Evolutionary conservation across 1,140 invertebrate genomes (phyloP).

Genomic region (Magallana ariakensis): DNA sequence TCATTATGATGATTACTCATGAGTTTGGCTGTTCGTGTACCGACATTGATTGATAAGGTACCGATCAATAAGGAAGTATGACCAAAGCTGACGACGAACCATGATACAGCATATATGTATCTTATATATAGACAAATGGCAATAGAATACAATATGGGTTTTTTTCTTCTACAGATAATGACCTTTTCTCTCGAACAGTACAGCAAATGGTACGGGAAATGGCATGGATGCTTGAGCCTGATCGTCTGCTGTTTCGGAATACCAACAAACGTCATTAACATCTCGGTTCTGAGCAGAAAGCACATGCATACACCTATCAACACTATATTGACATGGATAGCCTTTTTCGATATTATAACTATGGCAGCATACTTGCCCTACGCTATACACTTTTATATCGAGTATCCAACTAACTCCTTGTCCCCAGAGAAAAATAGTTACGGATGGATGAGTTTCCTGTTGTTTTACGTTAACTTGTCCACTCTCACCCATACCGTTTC

Average conservation of each 20-base stretch:
- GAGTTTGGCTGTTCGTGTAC: too few species aligned
- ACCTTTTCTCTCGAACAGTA: slow-evolving; percentile 22
- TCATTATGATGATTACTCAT: too few species aligned
- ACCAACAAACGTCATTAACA: slow-evolving; percentile 93
- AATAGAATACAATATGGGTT: too few species aligned
- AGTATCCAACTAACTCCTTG: slow-evolving; percentile 56
- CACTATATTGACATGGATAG: slow-evolving; percentile 89
- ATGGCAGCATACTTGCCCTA: slow-evolving; percentile 94
- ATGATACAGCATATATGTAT: too few species aligned
- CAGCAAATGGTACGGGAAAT: slow-evolving; percentile 73
- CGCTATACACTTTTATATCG: slow-evolving; percentile 84
- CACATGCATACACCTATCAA: slow-evolving; percentile 91
- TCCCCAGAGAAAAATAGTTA: slow-evolving; percentile 69
- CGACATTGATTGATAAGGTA: too few species aligned
- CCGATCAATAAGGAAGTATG: too few species aligned
- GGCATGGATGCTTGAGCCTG: slow-evolving; percentile 88
- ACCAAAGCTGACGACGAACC: too few species aligned
- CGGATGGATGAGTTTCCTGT: slow-evolving; percentile 73
- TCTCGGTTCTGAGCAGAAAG: slow-evolving; percentile 91
- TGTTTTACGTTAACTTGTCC: slow-evolving; percentile 83
- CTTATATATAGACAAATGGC: too few species aligned
- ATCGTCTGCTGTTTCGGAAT: slow-evolving; percentile 92
- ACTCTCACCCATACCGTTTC: slow-evolving; percentile 94
- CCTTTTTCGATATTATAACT: slow-evolving; percentile 91
- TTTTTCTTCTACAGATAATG: slow-evolving; percentile 17